A percentile compares a stretch with the other conserved stretches of the same genome.
These are phyloP conservation scores for Talpa occidentalis DNA, from an alignment of 2,113 vertebrate species.

Conservation along the genomic window DNA sequence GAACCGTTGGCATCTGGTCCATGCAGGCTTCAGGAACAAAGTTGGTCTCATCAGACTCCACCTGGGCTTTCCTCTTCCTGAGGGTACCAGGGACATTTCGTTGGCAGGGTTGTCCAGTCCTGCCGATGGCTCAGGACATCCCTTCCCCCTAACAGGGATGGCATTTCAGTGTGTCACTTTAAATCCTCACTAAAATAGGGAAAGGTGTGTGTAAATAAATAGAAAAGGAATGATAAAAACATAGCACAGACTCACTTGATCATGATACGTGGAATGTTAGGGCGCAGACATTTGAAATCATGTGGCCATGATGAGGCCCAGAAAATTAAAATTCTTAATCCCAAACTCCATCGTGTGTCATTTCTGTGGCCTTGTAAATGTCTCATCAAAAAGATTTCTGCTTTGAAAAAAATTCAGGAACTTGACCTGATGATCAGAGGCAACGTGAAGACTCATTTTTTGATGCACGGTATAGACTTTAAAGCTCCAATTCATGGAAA, in stretches of 20 bases:
- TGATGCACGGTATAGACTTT: constrained; percentile 44
- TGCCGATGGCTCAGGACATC: too few relatives aligned
- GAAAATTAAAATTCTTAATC: constrained; percentile 49
- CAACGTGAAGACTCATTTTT: constrained; percentile 49
- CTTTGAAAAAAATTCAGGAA: constrained; percentile 52
- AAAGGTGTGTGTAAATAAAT: constrained; percentile 21
- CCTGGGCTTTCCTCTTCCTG: too few relatives aligned
- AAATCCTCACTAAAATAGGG: constrained; percentile 37
- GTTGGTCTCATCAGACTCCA: too few relatives aligned
- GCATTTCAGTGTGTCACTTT: constrained; percentile 11
- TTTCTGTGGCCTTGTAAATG: constrained; percentile 52
- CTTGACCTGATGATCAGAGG: constrained; percentile 44
- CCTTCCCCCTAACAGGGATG: too few relatives aligned
- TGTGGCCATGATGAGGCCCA: background rate
- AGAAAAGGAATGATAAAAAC: constrained; percentile 48
- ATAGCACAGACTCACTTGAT: constrained; percentile 11
- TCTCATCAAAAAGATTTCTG: constrained; percentile 60
- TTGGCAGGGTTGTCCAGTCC: too few relatives aligned
- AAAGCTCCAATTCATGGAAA: constrained; percentile 53
- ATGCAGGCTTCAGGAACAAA: too few relatives aligned
- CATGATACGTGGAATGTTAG: constrained; percentile 16
- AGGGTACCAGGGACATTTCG: too few relatives aligned
- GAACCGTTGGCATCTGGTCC: too few relatives aligned
- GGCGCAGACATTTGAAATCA: constrained; percentile 37
- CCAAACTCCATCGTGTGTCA: background rate